phyloP scores from a whole-genome alignment of 1,140 invertebrate genomes.

The Anastrepha ludens region DNA sequence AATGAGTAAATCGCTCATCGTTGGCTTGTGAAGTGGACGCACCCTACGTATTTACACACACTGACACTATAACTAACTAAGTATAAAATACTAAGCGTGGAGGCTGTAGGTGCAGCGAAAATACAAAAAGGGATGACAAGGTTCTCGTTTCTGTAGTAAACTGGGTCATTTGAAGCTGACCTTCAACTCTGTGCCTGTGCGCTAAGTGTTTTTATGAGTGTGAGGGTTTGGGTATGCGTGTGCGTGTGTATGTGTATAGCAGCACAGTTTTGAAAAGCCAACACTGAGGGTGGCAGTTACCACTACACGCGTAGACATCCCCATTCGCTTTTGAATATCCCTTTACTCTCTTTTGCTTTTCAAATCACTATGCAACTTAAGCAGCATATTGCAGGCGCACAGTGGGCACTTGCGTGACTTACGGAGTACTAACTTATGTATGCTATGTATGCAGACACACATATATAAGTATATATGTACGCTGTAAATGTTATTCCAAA shows the following conservation, averaged over 20 bases:
- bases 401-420: not conserved
- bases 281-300: not conserved
- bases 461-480: too few species aligned
- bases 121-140: conserved; percentile 32
- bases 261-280: not conserved
- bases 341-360: not conserved
- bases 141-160: conserved; percentile 15
- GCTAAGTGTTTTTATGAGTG: not conserved
- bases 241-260: not conserved
- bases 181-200: conserved; percentile 21
- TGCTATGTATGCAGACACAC: too few species aligned
- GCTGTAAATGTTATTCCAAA: not conserved
- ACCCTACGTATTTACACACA: not conserved
- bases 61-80: not conserved
- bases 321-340: not conserved
- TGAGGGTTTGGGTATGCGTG: not conserved
- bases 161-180: conserved; percentile 16
- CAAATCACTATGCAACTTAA: not conserved
- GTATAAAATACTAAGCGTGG: not conserved
- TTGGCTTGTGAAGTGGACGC: conserved; percentile 27
- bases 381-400: not conserved
- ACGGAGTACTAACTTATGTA: not conserved
- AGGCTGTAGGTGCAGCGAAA: not conserved
- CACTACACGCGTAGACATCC: not conserved
- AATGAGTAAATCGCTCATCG: conserved; percentile 37